phyloP scores from a whole-genome alignment of 2,888 invertebrate genomes.

The Falcaria lacertinaria region DNA sequence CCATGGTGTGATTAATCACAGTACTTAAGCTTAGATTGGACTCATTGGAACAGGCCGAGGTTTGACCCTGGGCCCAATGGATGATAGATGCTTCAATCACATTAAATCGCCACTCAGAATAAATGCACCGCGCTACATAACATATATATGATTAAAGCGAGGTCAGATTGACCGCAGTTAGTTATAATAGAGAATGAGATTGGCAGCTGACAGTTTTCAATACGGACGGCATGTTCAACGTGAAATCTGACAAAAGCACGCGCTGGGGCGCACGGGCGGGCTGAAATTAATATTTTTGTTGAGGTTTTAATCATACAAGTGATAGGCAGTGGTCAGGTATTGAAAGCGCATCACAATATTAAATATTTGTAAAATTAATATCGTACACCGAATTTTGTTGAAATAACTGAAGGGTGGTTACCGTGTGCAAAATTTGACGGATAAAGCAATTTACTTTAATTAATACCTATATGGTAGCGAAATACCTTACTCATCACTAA shows the following conservation, averaged over 20 bases:
- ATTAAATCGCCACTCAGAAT: too few relatives aligned
- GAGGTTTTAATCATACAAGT: conserved; percentile 2
- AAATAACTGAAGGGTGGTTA: background rate
- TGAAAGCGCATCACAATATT: background rate
- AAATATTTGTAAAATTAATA: background rate
- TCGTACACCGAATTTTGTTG: background rate
- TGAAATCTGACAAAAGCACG: conserved; percentile 6
- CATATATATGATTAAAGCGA: too few relatives aligned
- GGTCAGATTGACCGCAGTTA: conserved; percentile 1
- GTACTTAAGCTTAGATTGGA: too few relatives aligned
- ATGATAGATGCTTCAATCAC: too few relatives aligned
- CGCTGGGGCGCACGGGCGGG: background rate
- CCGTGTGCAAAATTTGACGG: too few relatives aligned
- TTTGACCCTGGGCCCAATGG: too few relatives aligned
- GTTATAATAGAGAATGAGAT: conserved; percentile 19
- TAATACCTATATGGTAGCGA: too few relatives aligned
- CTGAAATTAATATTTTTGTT: conserved; percentile 2
- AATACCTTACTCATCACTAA: too few relatives aligned
- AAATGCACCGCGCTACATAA: too few relatives aligned
- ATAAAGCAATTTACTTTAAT: too few relatives aligned
- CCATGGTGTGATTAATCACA: too few relatives aligned
- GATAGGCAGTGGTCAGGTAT: background rate
- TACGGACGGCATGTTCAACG: background rate
- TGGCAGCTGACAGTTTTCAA: conserved; percentile 21
- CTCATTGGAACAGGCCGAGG: too few relatives aligned